phyloP scores from a whole-genome alignment of 2,113 vertebrate species.

The Himantopus leucocephalus region DNA sequence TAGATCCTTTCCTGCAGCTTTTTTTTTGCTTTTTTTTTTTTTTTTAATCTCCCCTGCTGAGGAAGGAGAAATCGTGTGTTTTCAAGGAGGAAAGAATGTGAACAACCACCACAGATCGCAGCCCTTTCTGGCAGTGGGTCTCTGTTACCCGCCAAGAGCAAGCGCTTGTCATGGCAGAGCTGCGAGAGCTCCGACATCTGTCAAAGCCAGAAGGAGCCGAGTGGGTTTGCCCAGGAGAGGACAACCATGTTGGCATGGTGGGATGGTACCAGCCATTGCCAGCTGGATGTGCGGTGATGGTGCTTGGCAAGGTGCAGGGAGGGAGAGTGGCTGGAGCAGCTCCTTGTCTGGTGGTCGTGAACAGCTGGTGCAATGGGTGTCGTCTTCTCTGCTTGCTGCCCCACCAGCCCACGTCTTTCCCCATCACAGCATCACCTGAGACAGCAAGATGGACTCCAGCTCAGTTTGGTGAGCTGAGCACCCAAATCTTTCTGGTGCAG shows the following conservation, averaged over 20 bases:
- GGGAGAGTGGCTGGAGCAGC: neutral
- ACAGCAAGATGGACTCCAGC: rapidly evolving
- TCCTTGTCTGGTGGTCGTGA: neutral
- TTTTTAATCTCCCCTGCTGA: neutral
- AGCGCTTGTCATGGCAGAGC: neutral
- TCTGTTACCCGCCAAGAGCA: neutral
- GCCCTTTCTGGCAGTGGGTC: neutral
- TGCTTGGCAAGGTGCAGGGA: neutral
- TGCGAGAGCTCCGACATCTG: rapidly evolving
- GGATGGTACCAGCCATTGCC: rapidly evolving
- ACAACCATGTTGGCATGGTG: neutral
- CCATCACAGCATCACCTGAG: neutral
- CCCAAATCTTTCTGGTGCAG: neutral
- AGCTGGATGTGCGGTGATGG: rapidly evolving
- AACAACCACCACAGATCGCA: neutral
- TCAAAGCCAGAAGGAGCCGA: neutral
- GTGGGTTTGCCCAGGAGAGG: neutral
- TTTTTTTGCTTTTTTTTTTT: neutral
- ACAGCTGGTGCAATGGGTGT: rapidly evolving
- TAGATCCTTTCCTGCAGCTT: neutral
- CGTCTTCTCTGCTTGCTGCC: neutral
- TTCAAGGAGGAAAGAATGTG: neutral
- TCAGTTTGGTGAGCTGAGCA: neutral
- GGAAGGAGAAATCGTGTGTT: neutral
- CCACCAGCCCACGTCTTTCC: neutral